Evolutionary conservation across 2,888 invertebrate genomes (phyloP), one percentile per base, ranked within the genome.

Genomic region (Prosopocoilus inquinatus): DNA sequence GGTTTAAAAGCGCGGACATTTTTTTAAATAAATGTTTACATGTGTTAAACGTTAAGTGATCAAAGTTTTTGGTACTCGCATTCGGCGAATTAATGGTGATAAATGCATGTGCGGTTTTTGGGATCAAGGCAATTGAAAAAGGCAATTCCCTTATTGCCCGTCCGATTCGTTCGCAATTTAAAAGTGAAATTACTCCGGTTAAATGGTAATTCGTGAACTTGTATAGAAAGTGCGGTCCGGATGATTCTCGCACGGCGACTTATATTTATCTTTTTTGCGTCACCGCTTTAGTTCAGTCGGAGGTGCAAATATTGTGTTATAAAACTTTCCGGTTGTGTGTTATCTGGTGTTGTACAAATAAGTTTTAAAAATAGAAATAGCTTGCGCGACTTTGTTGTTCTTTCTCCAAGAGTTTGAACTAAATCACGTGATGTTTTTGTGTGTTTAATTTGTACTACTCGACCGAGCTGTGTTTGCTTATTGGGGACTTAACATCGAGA

Each of bases 351-450:
- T 51, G 51, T 56, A 48, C 52, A 56, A 56, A 56, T 56, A 56
- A 51, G 51, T 51, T 50, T 56, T 56, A 56, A 50, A 56, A 56
- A 56, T 56, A 56, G 56, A 56, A 51, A 47, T 51, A 55, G 56
- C 56, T 52, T 50, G 51, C 56, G 56, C 56, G 50, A 56, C 50
- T 32, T 52, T 56, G 32, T 52, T 50, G 44, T 51, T 56, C 51
- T 56, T 52, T 47, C 44, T 32, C 52, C 43, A 41, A 50, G 51
- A 56, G 51, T 54, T 57, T 57, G 46, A 57, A 53, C 49, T 52
- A 51, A 46, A 49, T 59, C 59, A 59, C 59, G 59, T 57, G 59
- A 59, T 59, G 59, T 56, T 56, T 52, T 50, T 56, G 50, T 57
- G 56, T 54, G 56, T 47, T 59, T 57, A 55, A 59, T 54, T 52